A percentile compares a stretch with the other conserved stretches of the same genome.
phyloP scores from a whole-genome alignment of 30 jellyfish, hydroid and myxozoan genomes.

The Nemopilema nomurai region DNA sequence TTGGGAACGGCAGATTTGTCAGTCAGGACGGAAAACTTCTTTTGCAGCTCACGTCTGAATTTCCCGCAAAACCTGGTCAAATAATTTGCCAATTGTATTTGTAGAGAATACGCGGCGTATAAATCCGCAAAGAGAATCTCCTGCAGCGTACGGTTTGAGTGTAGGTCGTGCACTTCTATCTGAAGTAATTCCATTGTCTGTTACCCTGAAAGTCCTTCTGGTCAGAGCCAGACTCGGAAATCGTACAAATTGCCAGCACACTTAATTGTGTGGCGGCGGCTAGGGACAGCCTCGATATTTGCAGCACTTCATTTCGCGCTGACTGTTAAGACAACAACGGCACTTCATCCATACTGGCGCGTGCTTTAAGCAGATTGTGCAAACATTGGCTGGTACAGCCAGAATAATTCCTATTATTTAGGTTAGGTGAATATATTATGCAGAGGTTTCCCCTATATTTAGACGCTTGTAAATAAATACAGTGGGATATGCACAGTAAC shows the following conservation, averaged over 20 bases:
- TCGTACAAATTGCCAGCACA: conserved; percentile 38
- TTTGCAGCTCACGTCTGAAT: neutral
- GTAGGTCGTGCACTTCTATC: conserved; percentile 72
- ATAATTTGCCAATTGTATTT: conserved; percentile 12
- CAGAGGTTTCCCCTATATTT: conserved; percentile 28
- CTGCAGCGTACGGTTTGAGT: conserved; percentile 79
- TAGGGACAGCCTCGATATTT: conserved; percentile 6
- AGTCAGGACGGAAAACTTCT: neutral
- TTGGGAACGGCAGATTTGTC: neutral
- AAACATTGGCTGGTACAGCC: neutral
- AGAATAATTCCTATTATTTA: neutral
- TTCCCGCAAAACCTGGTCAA: neutral
- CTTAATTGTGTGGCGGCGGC: conserved; percentile 30
- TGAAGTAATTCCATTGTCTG: conserved; percentile 73
- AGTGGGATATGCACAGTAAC: neutral
- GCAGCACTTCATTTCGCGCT: conserved; percentile 9
- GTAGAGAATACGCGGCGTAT: conserved; percentile 58
- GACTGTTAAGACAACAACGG: neutral
- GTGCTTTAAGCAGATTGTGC: conserved; percentile 6
- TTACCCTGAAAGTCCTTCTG: conserved; percentile 28
- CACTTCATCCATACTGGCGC: neutral
- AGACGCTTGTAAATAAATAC: conserved; percentile 19
- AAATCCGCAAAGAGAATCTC: conserved; percentile 81
- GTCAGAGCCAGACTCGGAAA: conserved; percentile 48
- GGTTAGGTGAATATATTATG: conserved; percentile 3